phyloP scores from a whole-genome alignment of 2,888 invertebrate species.

The Rhingia campestris region DNA sequence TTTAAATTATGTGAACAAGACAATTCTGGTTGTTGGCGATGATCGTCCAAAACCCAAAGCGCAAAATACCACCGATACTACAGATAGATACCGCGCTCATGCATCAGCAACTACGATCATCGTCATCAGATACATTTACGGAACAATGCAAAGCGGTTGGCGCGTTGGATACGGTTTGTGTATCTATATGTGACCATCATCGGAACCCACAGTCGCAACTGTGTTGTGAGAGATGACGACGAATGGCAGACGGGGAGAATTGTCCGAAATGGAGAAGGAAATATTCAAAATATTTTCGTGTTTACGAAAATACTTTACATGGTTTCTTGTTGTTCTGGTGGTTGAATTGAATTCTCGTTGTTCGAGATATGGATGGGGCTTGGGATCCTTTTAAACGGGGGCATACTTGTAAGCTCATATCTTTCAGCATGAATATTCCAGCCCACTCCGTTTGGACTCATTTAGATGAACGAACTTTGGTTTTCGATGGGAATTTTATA shows the following conservation, averaged over 20 bases:
- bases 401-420: conserved; percentile 53
- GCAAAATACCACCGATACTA: conserved; percentile 72
- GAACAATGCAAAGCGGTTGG: conserved; percentile 69
- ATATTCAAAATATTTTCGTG: conserved; percentile 70
- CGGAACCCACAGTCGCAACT: conserved; percentile 43
- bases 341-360: conserved; percentile 35
- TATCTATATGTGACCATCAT: conserved; percentile 41
- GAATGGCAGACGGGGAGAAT: conserved; percentile 65
- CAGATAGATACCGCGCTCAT: conserved; percentile 72
- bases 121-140: conserved; percentile 68
- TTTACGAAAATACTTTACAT: conserved; percentile 72
- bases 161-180: conserved; percentile 25
- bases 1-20: conserved; percentile 82
- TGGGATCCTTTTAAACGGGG: conserved; percentile 12
- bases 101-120: conserved; percentile 69
- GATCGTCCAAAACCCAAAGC: conserved; percentile 69
- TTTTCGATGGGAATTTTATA: conserved; percentile 33
- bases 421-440: conserved; percentile 31
- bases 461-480: conserved; percentile 40
- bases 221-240: conserved; percentile 57
- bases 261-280: conserved; percentile 69
- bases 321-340: conserved; percentile 54
- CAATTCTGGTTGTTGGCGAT: conserved; percentile 75
- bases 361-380: conserved; percentile 9
- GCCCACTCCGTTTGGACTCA: conserved; percentile 23